Percentiles rank a stretch among this genome's conserved stretches.
phyloP scores from a whole-genome alignment of 2,888 invertebrate species.

The Tinea pellionella region DNA sequence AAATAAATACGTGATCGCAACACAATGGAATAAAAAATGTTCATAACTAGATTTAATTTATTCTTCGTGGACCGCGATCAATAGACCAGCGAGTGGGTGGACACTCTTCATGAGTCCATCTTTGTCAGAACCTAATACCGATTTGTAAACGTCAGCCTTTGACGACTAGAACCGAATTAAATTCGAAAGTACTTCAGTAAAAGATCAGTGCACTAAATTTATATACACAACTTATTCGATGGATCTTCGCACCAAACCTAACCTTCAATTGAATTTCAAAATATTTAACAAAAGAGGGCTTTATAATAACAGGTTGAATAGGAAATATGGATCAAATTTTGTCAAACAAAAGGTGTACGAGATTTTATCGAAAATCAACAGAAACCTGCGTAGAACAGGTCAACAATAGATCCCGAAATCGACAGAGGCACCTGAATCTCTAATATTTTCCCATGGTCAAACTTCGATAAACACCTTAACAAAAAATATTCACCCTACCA shows the following conservation, averaged over 20 bases:
- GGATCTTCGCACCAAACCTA: neutral
- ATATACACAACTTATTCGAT: neutral
- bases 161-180: conserved; percentile 57
- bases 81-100: conserved; percentile 63
- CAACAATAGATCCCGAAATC: conserved; percentile 8
- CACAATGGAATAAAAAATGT: conserved; percentile 61
- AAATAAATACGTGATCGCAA: conserved; percentile 52
- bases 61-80: conserved; percentile 58
- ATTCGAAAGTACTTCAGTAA: conserved; percentile 28
- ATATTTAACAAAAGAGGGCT: conserved; percentile 2
- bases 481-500: conserved; percentile 49
- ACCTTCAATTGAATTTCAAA: conserved; percentile 4
- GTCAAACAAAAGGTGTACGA: conserved; percentile 34
- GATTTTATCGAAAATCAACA: conserved; percentile 44
- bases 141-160: conserved; percentile 62
- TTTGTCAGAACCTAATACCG: conserved; percentile 67
- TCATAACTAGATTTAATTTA: conserved; percentile 68
- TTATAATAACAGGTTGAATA: conserved; percentile 10
- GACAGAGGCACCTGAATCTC: conserved; percentile 51
- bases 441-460: conserved; percentile 69
- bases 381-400: conserved; percentile 20
- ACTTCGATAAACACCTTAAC: conserved; percentile 59
- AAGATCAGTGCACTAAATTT: conserved; percentile 3
- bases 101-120: conserved; percentile 67
- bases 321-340: conserved; percentile 14